Evolutionary conservation across 2,797 vertebrate species (phyloP).

Genomic region (Amblyopsis hoosieri): DNA sequence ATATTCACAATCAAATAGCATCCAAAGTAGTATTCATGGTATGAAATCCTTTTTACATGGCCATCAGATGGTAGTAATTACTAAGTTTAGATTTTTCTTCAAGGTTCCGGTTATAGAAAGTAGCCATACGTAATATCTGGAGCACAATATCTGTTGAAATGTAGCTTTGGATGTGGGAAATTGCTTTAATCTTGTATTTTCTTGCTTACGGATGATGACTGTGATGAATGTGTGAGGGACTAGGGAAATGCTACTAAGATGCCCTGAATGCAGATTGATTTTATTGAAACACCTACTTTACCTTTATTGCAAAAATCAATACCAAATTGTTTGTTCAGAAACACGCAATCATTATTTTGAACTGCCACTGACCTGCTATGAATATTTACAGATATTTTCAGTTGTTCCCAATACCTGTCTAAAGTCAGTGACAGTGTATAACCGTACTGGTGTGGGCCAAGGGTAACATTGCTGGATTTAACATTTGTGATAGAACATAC

Average conservation of each 20-base stretch:
- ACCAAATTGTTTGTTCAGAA: background rate
- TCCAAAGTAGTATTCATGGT: background rate
- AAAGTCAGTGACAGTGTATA: constrained; percentile 29
- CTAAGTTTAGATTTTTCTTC: background rate
- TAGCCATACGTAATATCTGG: background rate
- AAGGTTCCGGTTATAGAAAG: background rate
- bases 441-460: constrained; percentile 11
- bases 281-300: constrained; percentile 16
- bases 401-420: constrained; percentile 28
- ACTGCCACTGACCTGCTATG: constrained; percentile 3
- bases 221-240: background rate
- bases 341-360: background rate
- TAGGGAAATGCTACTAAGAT: constrained; percentile 15
- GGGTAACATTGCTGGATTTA: constrained; percentile 5
- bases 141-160: background rate
- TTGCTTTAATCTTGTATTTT: constrained; percentile 1
- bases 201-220: constrained; percentile 4
- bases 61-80: constrained; percentile 43
- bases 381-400: constrained; percentile 12
- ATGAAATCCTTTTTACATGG: background rate
- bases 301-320: background rate
- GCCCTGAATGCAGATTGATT: constrained; percentile 4
- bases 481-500: constrained; percentile 11
- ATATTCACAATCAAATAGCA: too few relatives aligned
- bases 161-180: background rate